These are phyloP conservation scores for Fratercula arctica DNA, from an alignment of 2,797 vertebrate genomes.

Conservation along the genomic window DNA sequence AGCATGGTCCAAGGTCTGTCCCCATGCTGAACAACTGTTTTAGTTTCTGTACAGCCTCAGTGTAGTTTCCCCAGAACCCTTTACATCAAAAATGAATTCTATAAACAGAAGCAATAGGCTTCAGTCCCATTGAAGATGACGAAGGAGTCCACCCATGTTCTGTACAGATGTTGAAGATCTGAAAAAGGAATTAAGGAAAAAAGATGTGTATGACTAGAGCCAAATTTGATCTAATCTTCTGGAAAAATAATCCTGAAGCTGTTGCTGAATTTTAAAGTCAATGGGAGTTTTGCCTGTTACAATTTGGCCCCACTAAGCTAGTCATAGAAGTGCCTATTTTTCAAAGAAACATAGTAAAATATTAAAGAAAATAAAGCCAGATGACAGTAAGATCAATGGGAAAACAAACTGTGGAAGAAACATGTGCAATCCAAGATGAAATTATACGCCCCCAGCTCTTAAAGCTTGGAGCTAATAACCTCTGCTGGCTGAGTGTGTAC, in stretches of 20 bases:
- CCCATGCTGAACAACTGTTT: neutral
- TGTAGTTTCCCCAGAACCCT: neutral
- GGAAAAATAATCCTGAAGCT: constrained; percentile 1
- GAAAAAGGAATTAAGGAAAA: neutral
- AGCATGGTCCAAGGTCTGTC: neutral
- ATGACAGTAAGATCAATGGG: neutral
- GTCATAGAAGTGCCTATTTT: neutral
- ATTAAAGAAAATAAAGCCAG: neutral
- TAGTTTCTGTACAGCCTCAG: neutral
- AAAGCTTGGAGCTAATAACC: neutral
- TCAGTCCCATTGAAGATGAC: neutral
- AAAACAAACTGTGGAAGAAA: neutral
- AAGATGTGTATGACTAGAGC: neutral
- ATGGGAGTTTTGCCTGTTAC: neutral
- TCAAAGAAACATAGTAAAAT: neutral
- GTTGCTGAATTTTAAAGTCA: constrained; percentile 2
- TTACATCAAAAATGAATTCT: neutral
- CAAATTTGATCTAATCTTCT: constrained; percentile 20
- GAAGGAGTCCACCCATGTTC: neutral
- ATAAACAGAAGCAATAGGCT: neutral
- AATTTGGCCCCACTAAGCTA: neutral
- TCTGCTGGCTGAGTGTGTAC: neutral
- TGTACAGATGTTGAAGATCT: neutral
- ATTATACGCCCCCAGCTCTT: neutral
- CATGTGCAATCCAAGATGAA: neutral